phyloP scores from a whole-genome alignment of 2,113 vertebrate genomes.

The Cettia cetti region DNA sequence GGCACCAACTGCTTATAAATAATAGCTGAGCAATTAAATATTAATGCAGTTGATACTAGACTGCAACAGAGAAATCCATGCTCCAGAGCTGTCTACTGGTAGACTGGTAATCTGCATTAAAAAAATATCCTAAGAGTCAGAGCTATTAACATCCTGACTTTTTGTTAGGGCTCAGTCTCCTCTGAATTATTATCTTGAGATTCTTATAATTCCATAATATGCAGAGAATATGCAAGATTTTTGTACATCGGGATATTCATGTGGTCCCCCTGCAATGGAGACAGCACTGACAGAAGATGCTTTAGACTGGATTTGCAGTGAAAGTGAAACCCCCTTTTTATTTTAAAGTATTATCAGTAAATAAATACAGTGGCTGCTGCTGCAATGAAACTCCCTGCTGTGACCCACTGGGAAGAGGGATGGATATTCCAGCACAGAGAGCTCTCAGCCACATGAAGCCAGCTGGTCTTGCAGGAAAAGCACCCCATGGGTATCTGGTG shows the following conservation, averaged over 20 bases:
- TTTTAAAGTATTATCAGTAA: neutral
- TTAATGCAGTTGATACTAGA: neutral
- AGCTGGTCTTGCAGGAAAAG: neutral
- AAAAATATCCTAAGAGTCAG: neutral
- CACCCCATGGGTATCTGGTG: neutral
- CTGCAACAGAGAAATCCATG: neutral
- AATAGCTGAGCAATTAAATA: neutral
- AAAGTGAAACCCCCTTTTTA: neutral
- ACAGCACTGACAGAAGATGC: neutral
- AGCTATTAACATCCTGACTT: neutral
- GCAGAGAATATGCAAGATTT: neutral
- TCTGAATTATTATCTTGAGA: neutral
- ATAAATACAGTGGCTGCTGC: neutral
- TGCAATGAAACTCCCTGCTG: neutral
- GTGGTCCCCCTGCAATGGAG: neutral
- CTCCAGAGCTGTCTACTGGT: neutral
- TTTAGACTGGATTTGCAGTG: neutral
- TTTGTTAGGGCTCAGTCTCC: neutral
- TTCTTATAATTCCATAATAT: neutral
- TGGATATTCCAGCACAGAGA: too few species aligned
- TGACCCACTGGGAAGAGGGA: neutral
- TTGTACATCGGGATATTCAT: neutral
- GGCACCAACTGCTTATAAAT: slow-evolving; percentile 3
- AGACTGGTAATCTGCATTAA: neutral
- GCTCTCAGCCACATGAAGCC: neutral